A percentile compares a stretch with the other conserved stretches of the same genome.
These are phyloP conservation scores for Kobus ellipsiprymnus DNA, from an alignment of 2,113 vertebrate genomes.

Conservation along the genomic window DNA sequence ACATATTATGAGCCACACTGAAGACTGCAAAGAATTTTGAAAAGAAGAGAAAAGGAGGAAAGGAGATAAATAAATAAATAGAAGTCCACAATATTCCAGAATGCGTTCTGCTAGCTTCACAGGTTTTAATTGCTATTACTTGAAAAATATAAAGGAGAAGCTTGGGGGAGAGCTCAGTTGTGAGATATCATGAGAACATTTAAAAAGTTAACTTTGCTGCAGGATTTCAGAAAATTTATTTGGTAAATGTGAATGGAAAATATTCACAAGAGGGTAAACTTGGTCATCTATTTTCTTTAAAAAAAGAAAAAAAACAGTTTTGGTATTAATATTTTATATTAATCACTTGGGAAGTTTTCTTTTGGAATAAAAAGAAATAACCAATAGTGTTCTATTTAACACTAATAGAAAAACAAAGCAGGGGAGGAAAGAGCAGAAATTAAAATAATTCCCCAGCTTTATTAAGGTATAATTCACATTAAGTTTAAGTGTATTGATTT, in stretches of 20 bases:
- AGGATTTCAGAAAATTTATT: neutral
- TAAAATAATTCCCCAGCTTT: neutral
- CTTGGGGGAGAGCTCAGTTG: neutral
- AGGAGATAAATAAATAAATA: neutral
- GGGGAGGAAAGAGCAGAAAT: neutral
- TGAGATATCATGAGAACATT: neutral
- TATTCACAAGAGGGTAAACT: neutral
- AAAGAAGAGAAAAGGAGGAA: neutral
- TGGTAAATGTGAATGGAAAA: neutral
- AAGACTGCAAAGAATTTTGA: neutral
- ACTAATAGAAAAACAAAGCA: neutral
- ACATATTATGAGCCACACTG: neutral
- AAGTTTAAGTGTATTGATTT: neutral
- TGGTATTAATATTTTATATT: neutral
- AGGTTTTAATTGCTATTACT: neutral
- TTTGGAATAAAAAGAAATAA: neutral
- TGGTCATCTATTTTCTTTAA: neutral
- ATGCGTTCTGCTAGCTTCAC: neutral
- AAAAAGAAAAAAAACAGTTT: neutral
- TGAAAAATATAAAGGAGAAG: neutral
- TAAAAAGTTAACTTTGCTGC: neutral
- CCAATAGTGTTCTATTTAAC: neutral
- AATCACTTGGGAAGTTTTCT: neutral
- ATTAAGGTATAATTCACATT: neutral
- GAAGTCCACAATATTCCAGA: neutral